A percentile compares a stretch with the other conserved stretches of the same genome.
Evolutionary conservation across 2,113 vertebrate species (phyloP).

Genomic region (Lipophrys pholis): DNA sequence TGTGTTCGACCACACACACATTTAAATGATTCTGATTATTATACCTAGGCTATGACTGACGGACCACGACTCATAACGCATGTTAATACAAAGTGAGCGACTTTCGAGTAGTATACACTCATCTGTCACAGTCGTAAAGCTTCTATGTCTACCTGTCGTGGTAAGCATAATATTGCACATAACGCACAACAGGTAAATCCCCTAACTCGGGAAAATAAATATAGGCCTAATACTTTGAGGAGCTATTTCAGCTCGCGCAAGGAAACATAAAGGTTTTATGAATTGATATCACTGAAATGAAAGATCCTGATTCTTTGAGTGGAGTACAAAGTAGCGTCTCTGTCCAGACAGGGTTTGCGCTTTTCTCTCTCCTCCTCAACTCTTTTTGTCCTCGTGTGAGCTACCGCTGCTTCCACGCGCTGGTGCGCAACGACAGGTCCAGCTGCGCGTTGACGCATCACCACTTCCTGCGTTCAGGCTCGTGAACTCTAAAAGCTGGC

Average conservation of each 20-base stretch:
- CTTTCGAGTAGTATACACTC: slow-evolving; percentile 41
- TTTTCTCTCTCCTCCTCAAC: not conserved
- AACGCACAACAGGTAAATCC: slow-evolving; percentile 56
- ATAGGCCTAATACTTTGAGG: slow-evolving; percentile 25
- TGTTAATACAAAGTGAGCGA: slow-evolving; percentile 58
- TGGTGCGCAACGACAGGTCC: slow-evolving; percentile 46
- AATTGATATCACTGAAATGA: slow-evolving; percentile 52
- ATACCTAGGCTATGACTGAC: slow-evolving; percentile 60
- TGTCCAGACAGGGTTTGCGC: slow-evolving; percentile 23
- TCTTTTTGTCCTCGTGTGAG: slow-evolving; percentile 18
- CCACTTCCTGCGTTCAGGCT: slow-evolving; percentile 29
- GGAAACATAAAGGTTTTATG: slow-evolving; percentile 46
- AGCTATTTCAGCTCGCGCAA: slow-evolving; percentile 35
- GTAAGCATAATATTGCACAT: slow-evolving; percentile 43
- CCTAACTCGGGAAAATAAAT: slow-evolving; percentile 23
- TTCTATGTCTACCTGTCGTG: slow-evolving; percentile 56
- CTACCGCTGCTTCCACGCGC: slow-evolving; percentile 39
- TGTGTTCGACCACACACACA: slow-evolving; percentile 65
- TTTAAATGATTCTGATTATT: slow-evolving; percentile 60
- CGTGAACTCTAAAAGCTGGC: slow-evolving; percentile 36
- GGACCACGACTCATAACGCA: slow-evolving; percentile 67
- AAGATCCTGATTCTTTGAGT: slow-evolving; percentile 50
- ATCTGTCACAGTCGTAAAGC: slow-evolving; percentile 61
- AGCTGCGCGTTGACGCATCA: slow-evolving; percentile 49
- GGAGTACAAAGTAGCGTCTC: slow-evolving; percentile 56